phyloP scores from a whole-genome alignment of 2,888 invertebrate genomes.

The Eupithecia inturbata region DNA sequence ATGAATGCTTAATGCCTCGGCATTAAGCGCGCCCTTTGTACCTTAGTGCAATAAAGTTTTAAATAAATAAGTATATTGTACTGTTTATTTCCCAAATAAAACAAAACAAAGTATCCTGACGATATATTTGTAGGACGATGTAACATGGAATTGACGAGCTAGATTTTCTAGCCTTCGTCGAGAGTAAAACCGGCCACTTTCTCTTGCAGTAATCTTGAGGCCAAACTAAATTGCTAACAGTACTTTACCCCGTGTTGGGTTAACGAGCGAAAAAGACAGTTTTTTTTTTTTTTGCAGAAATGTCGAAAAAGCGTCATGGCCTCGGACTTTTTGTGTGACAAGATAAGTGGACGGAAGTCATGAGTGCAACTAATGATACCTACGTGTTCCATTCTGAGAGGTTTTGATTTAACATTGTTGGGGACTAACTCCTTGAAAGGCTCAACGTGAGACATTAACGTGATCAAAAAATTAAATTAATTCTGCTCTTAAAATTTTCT shows the following conservation, averaged over 20 bases:
- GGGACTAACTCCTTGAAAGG: neutral
- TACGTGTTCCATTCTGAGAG: conserved; percentile 28
- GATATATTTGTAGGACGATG: neutral
- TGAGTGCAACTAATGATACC: conserved; percentile 32
- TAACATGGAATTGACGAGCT: neutral
- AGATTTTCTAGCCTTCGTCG: conserved; percentile 12
- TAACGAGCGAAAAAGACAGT: neutral
- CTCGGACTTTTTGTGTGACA: conserved; percentile 33
- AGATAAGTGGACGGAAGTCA: conserved; percentile 36
- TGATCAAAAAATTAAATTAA: neutral
- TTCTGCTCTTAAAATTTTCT: neutral
- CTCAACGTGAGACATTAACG: neutral
- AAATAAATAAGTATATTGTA: too few species aligned
- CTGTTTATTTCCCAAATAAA: too few species aligned
- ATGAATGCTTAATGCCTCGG: too few species aligned
- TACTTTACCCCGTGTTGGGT: neutral
- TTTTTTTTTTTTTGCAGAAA: conserved; percentile 21
- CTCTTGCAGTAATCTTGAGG: conserved; percentile 7
- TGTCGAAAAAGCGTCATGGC: conserved; percentile 29
- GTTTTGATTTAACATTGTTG: conserved; percentile 9
- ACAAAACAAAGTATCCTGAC: neutral
- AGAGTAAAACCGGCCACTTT: conserved; percentile 13
- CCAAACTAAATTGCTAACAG: conserved; percentile 13
- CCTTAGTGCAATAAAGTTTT: too few species aligned
- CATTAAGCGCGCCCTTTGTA: too few species aligned